Conservation (phyloP, 2,888 invertebrate species). For the Poecilus cupreus region DNA sequence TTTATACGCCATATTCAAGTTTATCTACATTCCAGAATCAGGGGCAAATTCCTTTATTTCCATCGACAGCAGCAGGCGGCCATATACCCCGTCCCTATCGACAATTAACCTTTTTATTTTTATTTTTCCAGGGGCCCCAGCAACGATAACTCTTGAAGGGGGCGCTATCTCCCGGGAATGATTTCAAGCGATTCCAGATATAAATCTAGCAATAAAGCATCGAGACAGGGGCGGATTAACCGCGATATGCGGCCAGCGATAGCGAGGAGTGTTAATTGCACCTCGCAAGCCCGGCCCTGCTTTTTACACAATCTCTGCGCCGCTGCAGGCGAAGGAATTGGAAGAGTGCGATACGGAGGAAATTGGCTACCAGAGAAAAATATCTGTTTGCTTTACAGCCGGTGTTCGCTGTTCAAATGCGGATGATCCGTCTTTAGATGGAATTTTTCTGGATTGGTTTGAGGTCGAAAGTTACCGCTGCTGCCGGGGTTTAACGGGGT, state of each 20-base stretch:
- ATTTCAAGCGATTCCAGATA: constrained; percentile 62
- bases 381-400: constrained; percentile 61
- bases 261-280: constrained; percentile 46
- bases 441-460: constrained; percentile 23
- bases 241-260: constrained; percentile 22
- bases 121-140: constrained; percentile 32
- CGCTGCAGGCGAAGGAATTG: neutral
- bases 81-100: constrained; percentile 3
- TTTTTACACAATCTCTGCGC: neutral
- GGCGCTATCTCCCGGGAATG: constrained; percentile 52
- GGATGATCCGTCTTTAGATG: constrained; percentile 41
- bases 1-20: neutral
- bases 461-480: neutral
- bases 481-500: neutral
- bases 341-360: constrained; percentile 61
- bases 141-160: constrained; percentile 49
- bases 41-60: constrained; percentile 10
- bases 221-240: constrained; percentile 60
- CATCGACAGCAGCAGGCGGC: neutral
- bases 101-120: constrained; percentile 55
- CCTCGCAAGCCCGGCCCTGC: constrained; percentile 18
- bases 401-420: neutral
- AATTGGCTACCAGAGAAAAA: constrained; percentile 68
- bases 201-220: constrained; percentile 64
- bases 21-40: neutral